Evolutionary conservation across 2,888 invertebrate genomes (phyloP).

Genomic region (Trachelus tabidus): DNA sequence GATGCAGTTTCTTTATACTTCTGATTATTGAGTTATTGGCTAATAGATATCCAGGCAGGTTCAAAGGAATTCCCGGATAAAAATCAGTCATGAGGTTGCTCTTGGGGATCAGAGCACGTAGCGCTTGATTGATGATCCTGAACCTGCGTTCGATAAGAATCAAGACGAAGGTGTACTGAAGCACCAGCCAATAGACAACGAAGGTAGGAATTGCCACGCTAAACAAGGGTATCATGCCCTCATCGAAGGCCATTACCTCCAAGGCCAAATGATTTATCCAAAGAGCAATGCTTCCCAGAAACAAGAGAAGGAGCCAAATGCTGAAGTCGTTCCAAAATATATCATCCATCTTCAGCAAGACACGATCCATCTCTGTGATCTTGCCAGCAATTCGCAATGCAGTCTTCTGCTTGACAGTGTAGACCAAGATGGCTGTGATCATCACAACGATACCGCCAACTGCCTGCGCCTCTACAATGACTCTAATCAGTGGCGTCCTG

Average conservation of each 20-base stretch:
- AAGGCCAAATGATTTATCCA: not conserved
- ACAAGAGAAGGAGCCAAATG: not conserved
- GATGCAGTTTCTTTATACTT: not conserved
- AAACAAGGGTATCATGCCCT: not conserved
- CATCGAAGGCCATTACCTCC: not conserved
- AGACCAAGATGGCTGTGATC: constrained; percentile 10
- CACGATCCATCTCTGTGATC: constrained; percentile 10
- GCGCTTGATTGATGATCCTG: constrained; percentile 21
- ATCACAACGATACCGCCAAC: constrained; percentile 16
- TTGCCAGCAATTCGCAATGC: constrained; percentile 22
- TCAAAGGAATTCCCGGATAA: too few species aligned
- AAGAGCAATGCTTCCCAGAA: not conserved
- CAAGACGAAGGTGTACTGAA: constrained; percentile 32
- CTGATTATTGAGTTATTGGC: too few species aligned
- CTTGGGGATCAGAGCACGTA: constrained; percentile 3
- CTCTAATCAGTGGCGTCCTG: constrained; percentile 11
- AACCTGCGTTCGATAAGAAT: constrained; percentile 21
- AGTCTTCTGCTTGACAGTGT: constrained; percentile 21
- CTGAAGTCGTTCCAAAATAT: not conserved
- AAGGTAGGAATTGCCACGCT: constrained; percentile 13
- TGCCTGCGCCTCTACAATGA: constrained; percentile 21
- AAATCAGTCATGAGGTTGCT: too few species aligned
- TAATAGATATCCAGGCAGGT: too few species aligned
- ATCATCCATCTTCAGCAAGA: not conserved
- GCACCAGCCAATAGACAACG: constrained; percentile 22